Base-by-base conservation (phyloP, 2,113 vertebrate genomes). In the Nansenia antarctica region DNA sequence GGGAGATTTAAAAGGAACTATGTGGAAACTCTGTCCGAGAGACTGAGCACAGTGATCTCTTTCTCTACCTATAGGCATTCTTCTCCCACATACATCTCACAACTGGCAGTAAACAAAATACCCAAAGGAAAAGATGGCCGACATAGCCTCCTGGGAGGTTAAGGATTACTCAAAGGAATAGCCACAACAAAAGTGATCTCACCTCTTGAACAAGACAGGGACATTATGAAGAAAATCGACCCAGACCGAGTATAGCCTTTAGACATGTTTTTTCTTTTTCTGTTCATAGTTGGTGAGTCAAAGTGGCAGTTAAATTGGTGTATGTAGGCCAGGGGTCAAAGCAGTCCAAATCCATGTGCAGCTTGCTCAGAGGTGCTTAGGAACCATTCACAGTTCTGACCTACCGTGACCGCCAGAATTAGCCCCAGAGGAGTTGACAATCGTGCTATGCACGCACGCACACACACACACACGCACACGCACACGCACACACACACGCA, bases 1-100 rank as follows among this genome's bases (percentile, higher is more conserved):
- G 60, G 70, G 58, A 49, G 45, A 31, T 47, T 58, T 67, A 34
- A 27, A 67, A 15, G 15, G 24, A 5, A 2, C 5, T 32, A 5
- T 8, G 32, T 52, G n/a, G 2, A 18, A 53, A 65, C 8, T 47
- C 14, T 18, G 37, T 27, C 61, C 26, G 37, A 18, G 34, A 63
- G 58, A 60, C 15, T 62, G 60, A 49, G 39, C 24, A 9, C 6
- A 11, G 27, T 34, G 64, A 66, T 66, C 47, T 54, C 32, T 54
- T 29, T 20, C 62, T 64, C 30, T 49, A 49, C 26, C 3, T 5
- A 18, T 11, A 14, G 37, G 64, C 70, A 20, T 24, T 11, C 34
- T 78, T 67, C 70, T 60, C 70, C 63, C 49, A n/a, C 1, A 29
- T 14, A 0, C 53, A 52, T 31, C 32, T 70, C 32, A 39, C 70